Evolutionary conservation across 35 echinoderm and acorn worm species (phyloP), one percentile per base, ranked within the genome.

Genomic region (Chiridota heheva): DNA sequence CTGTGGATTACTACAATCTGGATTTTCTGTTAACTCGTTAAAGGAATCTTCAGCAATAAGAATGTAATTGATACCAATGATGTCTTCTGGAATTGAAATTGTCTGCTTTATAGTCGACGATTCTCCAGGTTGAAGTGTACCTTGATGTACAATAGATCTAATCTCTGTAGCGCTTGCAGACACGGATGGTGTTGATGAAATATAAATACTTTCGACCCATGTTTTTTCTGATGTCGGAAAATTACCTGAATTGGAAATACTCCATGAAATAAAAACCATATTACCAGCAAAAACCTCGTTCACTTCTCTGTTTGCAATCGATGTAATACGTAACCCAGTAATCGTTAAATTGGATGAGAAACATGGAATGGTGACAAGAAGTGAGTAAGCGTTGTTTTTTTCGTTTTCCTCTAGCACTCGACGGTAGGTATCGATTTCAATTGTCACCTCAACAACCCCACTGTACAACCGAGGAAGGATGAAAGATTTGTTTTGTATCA

Each of bases 41-140:
- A 38, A 16, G 7, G 2, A 22, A 78, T 78, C 73, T 32, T 31
- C 20, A 3, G 36, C 25, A 18, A 60, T 40, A 1, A 78, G 13
- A 36, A 78, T 58, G 36, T 16, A 36, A 0, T 58, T n/a, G 4
- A 18, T 34, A 0, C 73, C 73, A 26, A 31, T 58, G 5, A 78
- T 2, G 20, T 58, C n/a, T 17, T 78, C 73, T 33, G 73, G 73
- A 34, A 78, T 7, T 58, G 25, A 26, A 59, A 78, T 16, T 17
- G 57, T 35, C 2, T 36, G 57, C 12, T 24, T 10, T 17, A 33
- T 35, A 8, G 4, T 4, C 48, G 57, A 78, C 1, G 38, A 29
- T 35, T 58, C 49, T 1, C 8, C 48, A 36, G 30, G 29, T 30
- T 2, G 2, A 32, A 67, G 63, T 67, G 34, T 67, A 3, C 63